phyloP scores from a whole-genome alignment of 2,113 vertebrate species.

The Oreotrochilus melanogaster region DNA sequence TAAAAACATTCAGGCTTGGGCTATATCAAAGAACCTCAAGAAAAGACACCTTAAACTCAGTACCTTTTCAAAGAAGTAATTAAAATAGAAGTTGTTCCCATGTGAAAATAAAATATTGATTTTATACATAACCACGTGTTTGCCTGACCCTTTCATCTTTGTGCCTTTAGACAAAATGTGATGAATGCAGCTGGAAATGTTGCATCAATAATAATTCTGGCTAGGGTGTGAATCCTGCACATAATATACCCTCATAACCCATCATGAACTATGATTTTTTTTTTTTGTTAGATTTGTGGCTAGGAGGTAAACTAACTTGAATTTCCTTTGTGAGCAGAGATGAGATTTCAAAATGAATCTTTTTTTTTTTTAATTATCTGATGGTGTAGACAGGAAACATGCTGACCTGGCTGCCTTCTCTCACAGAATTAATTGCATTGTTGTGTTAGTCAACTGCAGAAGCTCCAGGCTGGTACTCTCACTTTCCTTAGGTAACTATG shows the following conservation, averaged over 20 bases:
- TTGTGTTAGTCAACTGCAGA: background rate
- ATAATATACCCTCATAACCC: too few species aligned
- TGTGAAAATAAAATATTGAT: constrained; percentile 47
- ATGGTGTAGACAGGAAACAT: background rate
- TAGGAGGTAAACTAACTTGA: background rate
- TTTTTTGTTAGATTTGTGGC: background rate
- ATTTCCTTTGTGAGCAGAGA: background rate
- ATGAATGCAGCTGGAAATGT: background rate
- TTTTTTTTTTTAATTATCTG: background rate
- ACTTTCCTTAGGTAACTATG: background rate
- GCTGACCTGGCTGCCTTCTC: background rate
- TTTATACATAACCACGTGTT: background rate
- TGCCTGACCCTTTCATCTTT: background rate
- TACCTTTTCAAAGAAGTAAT: background rate
- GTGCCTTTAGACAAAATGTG: background rate
- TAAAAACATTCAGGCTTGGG: background rate
- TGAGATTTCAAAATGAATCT: background rate
- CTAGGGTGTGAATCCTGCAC: background rate
- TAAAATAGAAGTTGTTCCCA: background rate
- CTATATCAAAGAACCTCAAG: background rate
- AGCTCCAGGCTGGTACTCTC: background rate
- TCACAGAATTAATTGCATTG: background rate
- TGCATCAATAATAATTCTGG: background rate
- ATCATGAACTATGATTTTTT: background rate
- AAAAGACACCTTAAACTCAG: background rate